These are phyloP conservation scores for Paedocypris sp. DNA, from an alignment of 2,113 vertebrate species.

Conservation along the genomic window DNA sequence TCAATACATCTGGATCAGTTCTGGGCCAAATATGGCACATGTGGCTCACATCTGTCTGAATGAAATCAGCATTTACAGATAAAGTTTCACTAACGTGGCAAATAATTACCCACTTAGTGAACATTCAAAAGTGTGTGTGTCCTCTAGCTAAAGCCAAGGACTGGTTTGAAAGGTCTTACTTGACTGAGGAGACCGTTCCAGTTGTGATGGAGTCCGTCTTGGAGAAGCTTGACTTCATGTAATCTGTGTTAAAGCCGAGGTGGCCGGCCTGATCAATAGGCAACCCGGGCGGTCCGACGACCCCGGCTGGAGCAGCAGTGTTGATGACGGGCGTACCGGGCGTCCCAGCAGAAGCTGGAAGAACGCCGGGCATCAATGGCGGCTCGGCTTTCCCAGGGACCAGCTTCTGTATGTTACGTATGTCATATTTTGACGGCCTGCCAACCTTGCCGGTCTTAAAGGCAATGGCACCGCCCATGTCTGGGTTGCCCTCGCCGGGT, in stretches of 20 bases:
- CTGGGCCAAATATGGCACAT: no score
- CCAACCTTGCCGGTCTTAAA: conserved; percentile 97
- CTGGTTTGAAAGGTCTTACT: conserved; percentile 73
- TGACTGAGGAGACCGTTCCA: conserved; percentile 94
- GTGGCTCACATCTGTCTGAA: no score
- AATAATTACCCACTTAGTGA: no score
- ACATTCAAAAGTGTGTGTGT: no score
- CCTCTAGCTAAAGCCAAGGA: no score
- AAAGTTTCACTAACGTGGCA: no score
- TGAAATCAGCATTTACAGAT: no score
- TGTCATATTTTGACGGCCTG: conserved; percentile 94
- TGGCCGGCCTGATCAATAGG: conserved; percentile 72
- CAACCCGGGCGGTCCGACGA: conserved; percentile 49
- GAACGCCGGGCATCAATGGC: conserved; percentile 69
- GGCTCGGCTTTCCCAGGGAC: conserved; percentile 72
- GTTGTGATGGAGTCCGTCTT: conserved; percentile 99
- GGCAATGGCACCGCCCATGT: conserved; percentile 96
- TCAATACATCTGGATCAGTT: no score
- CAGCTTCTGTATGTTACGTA: conserved; percentile 88
- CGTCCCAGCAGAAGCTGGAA: conserved; percentile 64
- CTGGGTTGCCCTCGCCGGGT: conserved; percentile 86
- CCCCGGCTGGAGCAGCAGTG: conserved; percentile 22
- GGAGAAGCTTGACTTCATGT: conserved; percentile 94
- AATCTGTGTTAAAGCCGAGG: conserved; percentile 82
- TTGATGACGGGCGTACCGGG: conserved; percentile 62